Conservation (phyloP, 1,140 invertebrate genomes). For the honey bee (Apis mellifera) region Amel_HAv3.1 CM009945.2:1748001-1748500, state of each 20-base stretch:
- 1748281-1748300: neutral
- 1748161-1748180: conserved; percentile 56
- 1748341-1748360: neutral
- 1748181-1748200: conserved; percentile 43
- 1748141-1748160: conserved; percentile 55
- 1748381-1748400: neutral
- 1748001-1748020: neutral
- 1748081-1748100: neutral
- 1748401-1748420: conserved; percentile 63
- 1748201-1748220: neutral
- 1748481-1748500: conserved; percentile 45
- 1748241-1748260: neutral
- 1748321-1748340: neutral
- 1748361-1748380: neutral
- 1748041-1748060: neutral
- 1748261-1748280: neutral
- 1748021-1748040: neutral
- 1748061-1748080: neutral
- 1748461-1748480: conserved; percentile 52
- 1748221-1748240: neutral
- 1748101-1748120: neutral
- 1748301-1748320: neutral
- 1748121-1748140: conserved; percentile 51
- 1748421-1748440: conserved; percentile 57
- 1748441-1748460: conserved; percentile 54